These are phyloP conservation scores for Drosophila multiciliata DNA, from an alignment of 2,888 invertebrate genomes.

Conservation along the genomic window DNA sequence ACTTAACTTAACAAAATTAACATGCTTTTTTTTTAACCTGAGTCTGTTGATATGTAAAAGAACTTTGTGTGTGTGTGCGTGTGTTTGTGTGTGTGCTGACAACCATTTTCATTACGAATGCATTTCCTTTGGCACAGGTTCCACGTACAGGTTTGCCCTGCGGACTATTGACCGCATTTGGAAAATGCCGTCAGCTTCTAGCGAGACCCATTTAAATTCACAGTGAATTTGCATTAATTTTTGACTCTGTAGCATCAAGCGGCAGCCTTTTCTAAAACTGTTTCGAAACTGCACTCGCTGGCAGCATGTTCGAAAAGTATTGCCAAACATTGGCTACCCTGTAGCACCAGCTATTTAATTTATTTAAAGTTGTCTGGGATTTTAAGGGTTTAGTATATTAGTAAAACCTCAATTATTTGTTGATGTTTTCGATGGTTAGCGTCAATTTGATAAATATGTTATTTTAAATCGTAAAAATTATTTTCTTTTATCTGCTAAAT, in stretches of 20 bases:
- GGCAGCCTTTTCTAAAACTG: constrained; percentile 12
- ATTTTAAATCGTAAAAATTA: not conserved
- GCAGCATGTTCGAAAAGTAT: constrained; percentile 27
- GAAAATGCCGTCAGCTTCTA: constrained; percentile 38
- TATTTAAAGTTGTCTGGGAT: not conserved
- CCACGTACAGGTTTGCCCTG: constrained; percentile 6
- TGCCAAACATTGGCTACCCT: constrained; percentile 22
- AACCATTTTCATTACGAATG: constrained; percentile 69
- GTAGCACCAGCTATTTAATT: too few relatives aligned
- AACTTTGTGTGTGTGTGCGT: constrained; percentile 9
- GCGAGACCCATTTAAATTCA: constrained; percentile 63
- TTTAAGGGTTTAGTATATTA: not conserved
- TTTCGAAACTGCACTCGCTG: constrained; percentile 14
- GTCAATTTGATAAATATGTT: not conserved
- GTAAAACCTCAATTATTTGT: not conserved
- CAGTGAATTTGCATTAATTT: constrained; percentile 76
- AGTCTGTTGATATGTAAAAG: constrained; percentile 1
- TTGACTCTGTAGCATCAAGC: constrained; percentile 15
- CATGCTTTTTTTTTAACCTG: constrained; percentile 12
- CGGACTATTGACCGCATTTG: constrained; percentile 74
- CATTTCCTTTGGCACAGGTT: constrained; percentile 61
- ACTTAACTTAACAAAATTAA: constrained; percentile 4
- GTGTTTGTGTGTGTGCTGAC: constrained; percentile 23
- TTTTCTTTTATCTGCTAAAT: not conserved
- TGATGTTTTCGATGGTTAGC: not conserved